Base-by-base conservation (phyloP, 2,888 invertebrate genomes). In the Limulus polyphemus region DNA sequence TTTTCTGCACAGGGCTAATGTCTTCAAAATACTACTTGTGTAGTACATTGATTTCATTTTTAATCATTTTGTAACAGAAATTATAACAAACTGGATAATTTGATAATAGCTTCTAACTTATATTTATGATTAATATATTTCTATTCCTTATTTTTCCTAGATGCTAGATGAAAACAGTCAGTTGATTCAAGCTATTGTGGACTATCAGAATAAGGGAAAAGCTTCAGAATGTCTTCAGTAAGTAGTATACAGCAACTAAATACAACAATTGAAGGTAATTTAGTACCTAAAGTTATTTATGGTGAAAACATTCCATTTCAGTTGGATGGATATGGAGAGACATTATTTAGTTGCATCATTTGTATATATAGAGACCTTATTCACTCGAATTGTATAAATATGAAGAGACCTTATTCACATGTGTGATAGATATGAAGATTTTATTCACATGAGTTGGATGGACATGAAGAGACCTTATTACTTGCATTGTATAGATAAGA, bases 121-220 rank as follows among this genome's bases (percentile, higher is more conserved):
- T 47, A 58, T 57, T 49, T 51, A 49, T 46, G 55, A 60, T 61
- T 62, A 47, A 49, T 51, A 56, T 55, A 55, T 58, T 47, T 50
- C 56, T 52, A 46, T 32, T 54, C 59, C 14, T 48, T 49, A 55
- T 47, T 63, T 63, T 65, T 59, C 60, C 49, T 74, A 95, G 83
- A 87, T 98, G 84, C 81, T 98, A 65, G 97, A 98, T 79, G 98
- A 98, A 79, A 98, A 98, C 77, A 90, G 90, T 71, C 92, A 94
- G 75, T 81, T 98, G 55, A 97, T 98, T 72, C 92, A 95, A 80
- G 91, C 92, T 11, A 95, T 98, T 74, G 90, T 93, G 77, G 97
- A 98, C 71, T 95, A 87, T 78, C 97, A 98, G 79, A 88, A 85
- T 69, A 93, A 93, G 80, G 97, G 95, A 64, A 94, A 94, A 77